Conservation (phyloP, 2,888 invertebrate species). For the Neria commutata region DNA sequence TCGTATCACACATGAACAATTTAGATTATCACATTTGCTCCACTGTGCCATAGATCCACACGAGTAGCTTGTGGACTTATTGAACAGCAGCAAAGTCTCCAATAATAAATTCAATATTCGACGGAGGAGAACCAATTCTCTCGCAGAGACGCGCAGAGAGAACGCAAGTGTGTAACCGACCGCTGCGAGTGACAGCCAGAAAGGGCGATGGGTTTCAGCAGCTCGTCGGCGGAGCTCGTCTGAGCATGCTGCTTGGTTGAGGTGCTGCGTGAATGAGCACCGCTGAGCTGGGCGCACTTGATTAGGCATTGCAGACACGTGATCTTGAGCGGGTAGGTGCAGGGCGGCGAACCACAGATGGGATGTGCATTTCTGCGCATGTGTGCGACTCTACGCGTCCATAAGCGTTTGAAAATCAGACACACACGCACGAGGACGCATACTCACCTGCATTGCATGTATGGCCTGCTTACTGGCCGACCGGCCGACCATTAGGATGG, state of each 20-base stretch:
- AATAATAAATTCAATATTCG: no score
- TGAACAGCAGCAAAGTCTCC: no score
- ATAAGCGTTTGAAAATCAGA: no score
- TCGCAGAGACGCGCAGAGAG: no score
- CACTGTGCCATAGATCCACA: no score
- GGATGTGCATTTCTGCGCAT: no score
- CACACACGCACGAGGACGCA: not conserved
- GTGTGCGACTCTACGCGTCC: no score
- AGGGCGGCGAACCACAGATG: not conserved
- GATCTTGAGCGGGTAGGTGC: slow-evolving; percentile 26
- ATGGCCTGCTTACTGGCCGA: slow-evolving; percentile 14
- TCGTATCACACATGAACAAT: no score
- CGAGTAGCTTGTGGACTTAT: no score
- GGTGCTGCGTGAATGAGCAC: slow-evolving; percentile 14
- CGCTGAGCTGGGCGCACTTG: slow-evolving; percentile 15
- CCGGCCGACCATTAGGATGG: slow-evolving; percentile 31
- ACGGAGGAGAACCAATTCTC: slow-evolving; percentile 26
- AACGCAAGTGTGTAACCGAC: no score
- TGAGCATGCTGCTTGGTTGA: slow-evolving; percentile 31
- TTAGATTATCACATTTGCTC: no score
- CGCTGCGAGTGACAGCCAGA: not conserved
- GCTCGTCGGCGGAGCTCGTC: slow-evolving; percentile 31
- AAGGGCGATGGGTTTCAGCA: slow-evolving; percentile 6
- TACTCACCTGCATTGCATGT: not conserved
- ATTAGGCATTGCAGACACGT: slow-evolving; percentile 47